Evolutionary conservation across 2,113 vertebrate genomes (phyloP), one percentile per base, ranked within the genome.

Genomic region (Etia nguti): DNA sequence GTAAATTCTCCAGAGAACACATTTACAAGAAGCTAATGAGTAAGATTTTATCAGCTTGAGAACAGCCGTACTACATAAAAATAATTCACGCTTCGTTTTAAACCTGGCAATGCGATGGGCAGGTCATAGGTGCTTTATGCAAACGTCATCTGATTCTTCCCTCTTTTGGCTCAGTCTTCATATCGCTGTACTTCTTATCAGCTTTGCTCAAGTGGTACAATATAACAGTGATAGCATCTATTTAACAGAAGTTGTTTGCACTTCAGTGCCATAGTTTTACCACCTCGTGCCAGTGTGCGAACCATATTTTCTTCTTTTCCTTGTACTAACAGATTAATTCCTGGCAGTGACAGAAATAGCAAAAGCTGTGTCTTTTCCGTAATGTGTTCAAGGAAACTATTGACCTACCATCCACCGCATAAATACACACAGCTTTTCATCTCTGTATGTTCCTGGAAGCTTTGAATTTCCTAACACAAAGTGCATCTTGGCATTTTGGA

Each of bases 231-330:
- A 89, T 90, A 89, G 80, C 86, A 60, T 48, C 24, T 24, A 52
- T 80, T 81, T 60, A 80, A 81, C 54, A 87, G 60, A 88, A 87
- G 83, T 88, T 79, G 83, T 89, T 88, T 90, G 82, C 80, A 68
- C 83, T 56, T 81, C 7, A 85, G 54, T 24, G 18, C 57, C 70
- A 46, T n/a, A 12, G 34, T 86, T 90, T 88, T 89, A 48, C 36
- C 56, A 88, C 81, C 38, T 80, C 6, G 1, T 4, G 9, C n/a
- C 38, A 50, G 29, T 12, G 36, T 54, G 29, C 0, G 3, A 38
- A 43, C 5, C 41, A 34, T 10, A 31, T 43, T 77, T 81, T 57
- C 15, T 18, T 86, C 55, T 54, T 31, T 83, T 43, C 2, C 41
- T 77, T 52, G 55, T 36, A 60, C 54, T 2, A 77, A 26, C 11